Evolutionary conservation across 2,888 invertebrate species (phyloP), one percentile per base, ranked within the genome.

Genomic region (Agrilus mali): DNA sequence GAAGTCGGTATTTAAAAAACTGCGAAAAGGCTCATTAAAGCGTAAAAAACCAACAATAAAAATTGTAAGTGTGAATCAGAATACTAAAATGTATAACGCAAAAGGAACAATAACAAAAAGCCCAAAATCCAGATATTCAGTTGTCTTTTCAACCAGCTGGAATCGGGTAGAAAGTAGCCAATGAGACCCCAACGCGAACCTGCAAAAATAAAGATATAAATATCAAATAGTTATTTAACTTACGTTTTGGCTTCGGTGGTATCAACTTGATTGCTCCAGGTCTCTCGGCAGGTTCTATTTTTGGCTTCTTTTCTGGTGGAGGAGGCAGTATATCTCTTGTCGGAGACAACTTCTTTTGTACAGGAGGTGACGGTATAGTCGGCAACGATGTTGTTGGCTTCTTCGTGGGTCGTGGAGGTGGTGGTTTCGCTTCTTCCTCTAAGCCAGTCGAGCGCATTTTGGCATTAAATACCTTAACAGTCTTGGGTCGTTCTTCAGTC

Each of bases 381-480:
- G 63, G 55, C 57, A 66, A 49, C 49, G 70, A 64, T 0, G 73
- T 64, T 43, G 64, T 51, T 6, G 63, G 53, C 49, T 78, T 74
- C 60, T 78, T 80, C 1, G 76, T 70, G 40, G 78, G 76, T 44
- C 86, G 72, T 3, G 87, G 84, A 2, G 85, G 84, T 12, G 90
- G 86, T n/a, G 87, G 86, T 58, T 86, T 86, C 0, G 81, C 76
- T 68, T 86, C 88, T 64, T 92, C 90, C 60, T 86, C 87, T 42
- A 93, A 67, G 33, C 92, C 93, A 56, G 90, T 92, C 40, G 89
- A 89, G 52, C 94, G 78, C 71, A 93, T 90, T 68, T 88, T 90
- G 1, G 89, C 86, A 66, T 89, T 82, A 63, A 83, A 89, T 13
- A 86, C 85, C 74, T 93, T 94, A 1, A 92, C 93, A 33, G 93